Evolutionary conservation across 2,797 vertebrate genomes (phyloP), one percentile per base, ranked within the genome.

Genomic region (Trachops cirrhosus): DNA sequence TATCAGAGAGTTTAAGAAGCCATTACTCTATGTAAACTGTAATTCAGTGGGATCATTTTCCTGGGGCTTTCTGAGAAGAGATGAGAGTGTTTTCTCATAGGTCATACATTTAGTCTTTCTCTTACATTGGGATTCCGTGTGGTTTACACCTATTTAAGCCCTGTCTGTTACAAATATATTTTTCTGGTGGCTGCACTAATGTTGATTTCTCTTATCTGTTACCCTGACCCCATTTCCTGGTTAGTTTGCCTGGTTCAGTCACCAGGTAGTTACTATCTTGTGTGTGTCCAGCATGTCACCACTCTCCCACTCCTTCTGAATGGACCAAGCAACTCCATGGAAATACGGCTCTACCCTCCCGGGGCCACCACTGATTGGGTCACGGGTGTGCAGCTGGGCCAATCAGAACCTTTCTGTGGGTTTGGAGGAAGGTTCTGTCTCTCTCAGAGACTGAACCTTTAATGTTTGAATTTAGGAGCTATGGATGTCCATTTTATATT

Each of bases 61-160:
- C 73, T 15, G 32, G 44, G 57, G 57, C 71, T 74, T 96, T 90
- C 44, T 86, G 89, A 92, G 86, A 74, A 21, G 46, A 62, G 18
- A 39, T 75, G 68, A 79, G 32, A 74, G 3, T 5, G 37, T 18
- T 86, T 93, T 48, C 44, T 89, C 37, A 41, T 9, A 78, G 70
- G 37, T 78, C 73, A 70, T 21, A 71, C 0, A 6, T 34, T 84
- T 54, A 37, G 18, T 96, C 24, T 93, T 86, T 52, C 48, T 52
- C 14, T 75, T 79, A 22, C 71, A 34, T 52, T 77, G 41, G 68
- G 57, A 86, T 54, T 83, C 79, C 46, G 39, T 18, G 44, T 22
- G 46, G n/a, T 48, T 73, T 79, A 73, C 19, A 70, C n/a, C 71
- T 75, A 89, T n/a, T 86, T 52, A 87, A 79, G 46, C 7, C 29